A percentile compares a stretch with the other conserved stretches of the same genome.
Conservation (phyloP, 2,113 vertebrate species). For the Lepus timidus region DNA sequence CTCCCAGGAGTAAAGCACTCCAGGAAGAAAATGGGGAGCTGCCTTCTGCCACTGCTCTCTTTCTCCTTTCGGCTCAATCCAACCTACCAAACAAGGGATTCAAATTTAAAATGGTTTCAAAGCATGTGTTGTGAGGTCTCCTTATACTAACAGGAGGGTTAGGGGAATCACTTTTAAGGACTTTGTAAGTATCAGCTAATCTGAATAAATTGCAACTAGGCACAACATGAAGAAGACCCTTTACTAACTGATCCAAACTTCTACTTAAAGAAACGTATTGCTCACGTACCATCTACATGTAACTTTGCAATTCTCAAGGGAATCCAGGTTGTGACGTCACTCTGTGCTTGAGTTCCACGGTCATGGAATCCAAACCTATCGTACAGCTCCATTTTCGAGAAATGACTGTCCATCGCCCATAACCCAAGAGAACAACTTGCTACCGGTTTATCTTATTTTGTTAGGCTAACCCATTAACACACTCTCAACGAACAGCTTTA, state of each 20-base stretch:
- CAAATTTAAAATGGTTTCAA: slow-evolving; percentile 8
- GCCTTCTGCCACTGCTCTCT: slow-evolving; percentile 63
- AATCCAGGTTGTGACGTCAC: background rate
- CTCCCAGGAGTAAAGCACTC: slow-evolving; percentile 62
- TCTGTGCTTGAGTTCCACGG: slow-evolving; percentile 45
- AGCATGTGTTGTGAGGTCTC: slow-evolving; percentile 52
- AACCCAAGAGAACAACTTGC: background rate
- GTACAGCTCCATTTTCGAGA: slow-evolving; percentile 32
- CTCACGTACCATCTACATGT: background rate
- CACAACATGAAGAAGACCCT: slow-evolving; percentile 48
- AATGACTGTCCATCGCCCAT: background rate
- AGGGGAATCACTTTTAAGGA: slow-evolving; percentile 26
- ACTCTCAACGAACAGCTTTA: background rate
- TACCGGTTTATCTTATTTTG: background rate
- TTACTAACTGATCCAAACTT: slow-evolving; percentile 28
- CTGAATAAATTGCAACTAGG: background rate
- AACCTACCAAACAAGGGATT: slow-evolving; percentile 58
- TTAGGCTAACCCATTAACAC: slow-evolving; percentile 12
- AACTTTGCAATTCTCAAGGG: slow-evolving; percentile 35
- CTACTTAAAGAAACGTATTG: slow-evolving; percentile 59
- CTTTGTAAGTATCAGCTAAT: background rate
- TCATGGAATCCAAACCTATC: background rate
- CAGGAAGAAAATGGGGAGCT: slow-evolving; percentile 74
- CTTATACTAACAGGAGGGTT: background rate
- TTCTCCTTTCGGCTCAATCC: slow-evolving; percentile 41